Conservation (phyloP, 2,797 vertebrate genomes). For the Geotrypetes seraphini region DNA sequence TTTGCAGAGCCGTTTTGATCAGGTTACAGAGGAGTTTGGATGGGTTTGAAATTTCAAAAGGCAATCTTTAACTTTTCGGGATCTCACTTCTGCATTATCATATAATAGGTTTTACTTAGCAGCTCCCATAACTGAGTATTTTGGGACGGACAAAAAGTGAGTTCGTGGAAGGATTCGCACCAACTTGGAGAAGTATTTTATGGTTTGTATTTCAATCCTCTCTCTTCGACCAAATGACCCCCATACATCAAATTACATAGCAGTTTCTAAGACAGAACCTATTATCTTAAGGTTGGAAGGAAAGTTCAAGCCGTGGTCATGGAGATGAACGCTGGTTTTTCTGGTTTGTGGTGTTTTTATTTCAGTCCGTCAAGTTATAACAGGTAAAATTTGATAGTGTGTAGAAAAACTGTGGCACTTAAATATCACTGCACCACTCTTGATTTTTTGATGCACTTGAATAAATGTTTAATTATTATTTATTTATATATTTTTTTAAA, state of each 20-base stretch:
- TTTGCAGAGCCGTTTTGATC: too few relatives aligned
- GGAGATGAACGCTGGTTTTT: constrained; percentile 88
- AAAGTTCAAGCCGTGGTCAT: constrained; percentile 85
- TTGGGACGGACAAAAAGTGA: constrained; percentile 45
- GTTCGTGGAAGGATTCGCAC: constrained; percentile 40
- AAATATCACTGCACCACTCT: too few relatives aligned
- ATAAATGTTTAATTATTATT: too few relatives aligned
- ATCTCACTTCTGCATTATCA: too few relatives aligned
- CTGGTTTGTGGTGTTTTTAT: constrained; percentile 66
- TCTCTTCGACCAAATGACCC: constrained; percentile 72
- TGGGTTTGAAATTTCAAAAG: too few relatives aligned
- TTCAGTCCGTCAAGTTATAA: constrained; percentile 75
- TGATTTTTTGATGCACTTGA: too few relatives aligned
- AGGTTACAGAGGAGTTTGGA: too few relatives aligned
- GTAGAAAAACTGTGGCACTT: constrained; percentile 33
- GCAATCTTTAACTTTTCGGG: too few relatives aligned
- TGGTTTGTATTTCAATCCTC: constrained; percentile 61
- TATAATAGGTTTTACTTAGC: too few relatives aligned
- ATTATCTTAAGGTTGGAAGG: constrained; percentile 82
- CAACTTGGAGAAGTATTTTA: constrained; percentile 50
- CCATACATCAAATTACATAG: constrained; percentile 83
- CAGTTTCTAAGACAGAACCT: constrained; percentile 77
- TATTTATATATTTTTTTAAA: too few relatives aligned
- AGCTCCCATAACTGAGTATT: constrained; percentile 37
- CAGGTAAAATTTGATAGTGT: constrained; percentile 61